phyloP scores from a whole-genome alignment of 2,797 vertebrate species.

The Lacerta agilis region DNA sequence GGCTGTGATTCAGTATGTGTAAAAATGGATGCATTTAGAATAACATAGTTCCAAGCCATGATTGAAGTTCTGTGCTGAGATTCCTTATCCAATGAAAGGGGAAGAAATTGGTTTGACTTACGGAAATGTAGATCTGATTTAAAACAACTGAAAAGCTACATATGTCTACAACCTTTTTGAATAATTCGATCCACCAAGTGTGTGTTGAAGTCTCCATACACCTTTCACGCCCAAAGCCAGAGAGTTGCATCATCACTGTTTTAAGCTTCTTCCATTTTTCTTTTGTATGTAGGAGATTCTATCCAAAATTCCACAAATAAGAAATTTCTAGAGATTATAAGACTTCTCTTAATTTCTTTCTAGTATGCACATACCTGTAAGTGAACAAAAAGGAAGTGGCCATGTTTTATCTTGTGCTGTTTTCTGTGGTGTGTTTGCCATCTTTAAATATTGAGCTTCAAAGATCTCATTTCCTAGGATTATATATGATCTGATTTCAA shows the following conservation, averaged over 20 bases:
- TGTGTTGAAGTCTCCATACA: background rate
- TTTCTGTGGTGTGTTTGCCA: conserved; percentile 9
- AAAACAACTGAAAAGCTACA: background rate
- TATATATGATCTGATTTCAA: background rate
- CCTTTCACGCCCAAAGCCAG: background rate
- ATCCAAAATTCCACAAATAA: background rate
- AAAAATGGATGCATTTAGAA: background rate
- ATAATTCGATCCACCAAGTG: background rate
- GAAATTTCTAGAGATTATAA: background rate
- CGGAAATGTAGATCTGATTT: background rate
- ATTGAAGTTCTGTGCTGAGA: background rate
- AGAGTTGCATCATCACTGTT: background rate
- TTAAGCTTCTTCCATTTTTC: background rate
- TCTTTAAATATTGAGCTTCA: conserved; percentile 27
- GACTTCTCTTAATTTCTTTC: background rate
- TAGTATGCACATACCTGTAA: background rate
- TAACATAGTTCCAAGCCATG: background rate
- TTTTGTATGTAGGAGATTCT: background rate
- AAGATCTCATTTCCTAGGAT: conserved; percentile 18
- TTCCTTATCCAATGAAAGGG: background rate
- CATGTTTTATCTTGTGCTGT: background rate
- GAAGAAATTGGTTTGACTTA: background rate
- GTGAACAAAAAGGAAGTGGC: conserved; percentile 7
- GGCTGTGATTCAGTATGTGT: background rate
- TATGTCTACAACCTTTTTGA: background rate